These are phyloP conservation scores for Platyscapa corneri DNA, from an alignment of 1,140 invertebrate genomes.

Conservation along the genomic window DNA sequence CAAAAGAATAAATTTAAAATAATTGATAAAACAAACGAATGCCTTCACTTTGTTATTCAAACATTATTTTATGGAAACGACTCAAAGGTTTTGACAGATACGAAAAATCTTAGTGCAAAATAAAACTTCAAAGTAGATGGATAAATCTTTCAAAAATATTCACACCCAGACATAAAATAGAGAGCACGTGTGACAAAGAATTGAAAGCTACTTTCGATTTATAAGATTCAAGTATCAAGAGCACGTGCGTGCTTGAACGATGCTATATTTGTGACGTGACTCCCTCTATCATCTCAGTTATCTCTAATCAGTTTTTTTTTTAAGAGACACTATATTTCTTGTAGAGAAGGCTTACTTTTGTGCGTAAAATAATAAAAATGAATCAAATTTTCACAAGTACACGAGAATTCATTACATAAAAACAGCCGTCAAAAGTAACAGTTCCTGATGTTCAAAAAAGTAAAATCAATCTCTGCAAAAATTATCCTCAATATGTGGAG, in stretches of 20 bases:
- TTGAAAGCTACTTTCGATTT: constrained; percentile 15
- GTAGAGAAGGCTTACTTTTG: constrained; percentile 21
- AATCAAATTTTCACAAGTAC: constrained; percentile 50
- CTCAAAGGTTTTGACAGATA: no score
- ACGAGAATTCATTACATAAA: constrained; percentile 60
- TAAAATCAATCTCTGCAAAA: neutral
- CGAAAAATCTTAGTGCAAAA: no score
- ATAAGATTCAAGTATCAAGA: neutral
- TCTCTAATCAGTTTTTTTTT: constrained; percentile 17
- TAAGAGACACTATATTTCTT: neutral
- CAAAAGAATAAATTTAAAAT: no score
- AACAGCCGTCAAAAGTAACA: constrained; percentile 17
- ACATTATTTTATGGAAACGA: no score
- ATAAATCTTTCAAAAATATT: neutral
- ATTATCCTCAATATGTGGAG: no score
- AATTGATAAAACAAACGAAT: no score
- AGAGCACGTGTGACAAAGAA: neutral
- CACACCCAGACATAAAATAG: neutral
- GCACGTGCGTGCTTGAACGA: neutral
- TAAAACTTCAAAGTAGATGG: no score
- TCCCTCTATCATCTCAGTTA: neutral
- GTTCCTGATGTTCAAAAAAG: neutral
- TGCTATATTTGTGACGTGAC: neutral
- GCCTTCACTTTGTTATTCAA: no score
- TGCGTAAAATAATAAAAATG: constrained; percentile 7